These are phyloP conservation scores for Panopea generosa DNA, from an alignment of 2,888 invertebrate genomes.

Conservation along the genomic window DNA sequence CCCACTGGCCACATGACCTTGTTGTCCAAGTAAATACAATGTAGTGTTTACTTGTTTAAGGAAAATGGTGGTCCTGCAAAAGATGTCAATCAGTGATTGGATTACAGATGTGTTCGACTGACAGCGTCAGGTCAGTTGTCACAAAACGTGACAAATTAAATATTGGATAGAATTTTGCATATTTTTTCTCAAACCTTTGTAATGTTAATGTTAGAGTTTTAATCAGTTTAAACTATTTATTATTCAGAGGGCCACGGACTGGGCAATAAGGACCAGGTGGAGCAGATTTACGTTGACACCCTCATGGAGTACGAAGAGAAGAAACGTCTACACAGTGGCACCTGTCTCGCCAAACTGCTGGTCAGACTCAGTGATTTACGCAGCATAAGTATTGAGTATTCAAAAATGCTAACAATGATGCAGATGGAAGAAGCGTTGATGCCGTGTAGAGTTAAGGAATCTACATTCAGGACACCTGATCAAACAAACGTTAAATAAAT, in stretches of 20 bases:
- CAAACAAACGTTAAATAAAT: neutral
- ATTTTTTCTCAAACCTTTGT: too few relatives aligned
- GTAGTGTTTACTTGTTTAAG: too few relatives aligned
- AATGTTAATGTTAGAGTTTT: too few relatives aligned
- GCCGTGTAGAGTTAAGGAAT: slow-evolving; percentile 98
- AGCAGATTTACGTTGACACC: slow-evolving; percentile 97
- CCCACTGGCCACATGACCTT: too few relatives aligned
- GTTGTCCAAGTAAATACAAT: too few relatives aligned
- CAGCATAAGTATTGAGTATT: slow-evolving; percentile 98
- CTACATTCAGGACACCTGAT: slow-evolving; percentile 87
- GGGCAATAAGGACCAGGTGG: slow-evolving; percentile 95
- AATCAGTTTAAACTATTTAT: too few relatives aligned
- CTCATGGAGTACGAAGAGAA: slow-evolving; percentile 96
- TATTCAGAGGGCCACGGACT: slow-evolving; percentile 93
- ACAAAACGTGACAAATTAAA: too few relatives aligned
- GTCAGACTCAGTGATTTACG: slow-evolving; percentile 97
- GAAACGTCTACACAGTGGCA: slow-evolving; percentile 80
- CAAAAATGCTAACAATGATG: slow-evolving; percentile 98
- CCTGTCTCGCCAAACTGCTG: slow-evolving; percentile 94
- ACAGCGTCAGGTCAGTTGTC: too few relatives aligned
- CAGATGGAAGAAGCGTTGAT: slow-evolving; percentile 98
- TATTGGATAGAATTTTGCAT: too few relatives aligned
- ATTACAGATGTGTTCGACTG: too few relatives aligned
- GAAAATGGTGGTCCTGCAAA: too few relatives aligned
- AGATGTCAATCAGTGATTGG: too few relatives aligned